Evolutionary conservation across 2,113 vertebrate genomes (phyloP).

Genomic region (Spheniscus mendiculus): DNA sequence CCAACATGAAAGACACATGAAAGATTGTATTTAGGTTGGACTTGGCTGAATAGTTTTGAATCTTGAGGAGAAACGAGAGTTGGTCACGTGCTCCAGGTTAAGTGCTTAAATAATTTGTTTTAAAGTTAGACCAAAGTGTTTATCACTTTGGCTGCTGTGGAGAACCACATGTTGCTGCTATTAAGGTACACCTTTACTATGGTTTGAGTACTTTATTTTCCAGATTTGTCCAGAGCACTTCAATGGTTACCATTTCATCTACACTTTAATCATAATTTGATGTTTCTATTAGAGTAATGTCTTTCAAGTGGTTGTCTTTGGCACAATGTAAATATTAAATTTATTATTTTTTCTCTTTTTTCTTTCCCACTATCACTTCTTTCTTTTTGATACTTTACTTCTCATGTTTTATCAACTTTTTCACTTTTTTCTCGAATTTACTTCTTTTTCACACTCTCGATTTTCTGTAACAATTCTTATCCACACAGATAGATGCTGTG

Average conservation of each 20-base stretch:
- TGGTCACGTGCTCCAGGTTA: neutral
- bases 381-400: constrained; percentile 32
- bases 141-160: neutral
- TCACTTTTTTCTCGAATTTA: constrained; percentile 1
- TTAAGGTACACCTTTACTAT: neutral
- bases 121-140: neutral
- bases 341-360: constrained; percentile 60
- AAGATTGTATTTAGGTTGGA: neutral
- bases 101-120: neutral
- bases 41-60: neutral
- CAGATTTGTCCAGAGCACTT: neutral
- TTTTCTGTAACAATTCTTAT: constrained; percentile 65
- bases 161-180: neutral
- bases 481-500: constrained; percentile 76
- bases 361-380: constrained; percentile 20
- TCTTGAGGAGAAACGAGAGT: neutral
- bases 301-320: constrained; percentile 30
- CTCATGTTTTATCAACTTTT: neutral
- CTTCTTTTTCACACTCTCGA: neutral
- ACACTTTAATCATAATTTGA: neutral
- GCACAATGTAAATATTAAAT: constrained; percentile 46
- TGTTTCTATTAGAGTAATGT: neutral
- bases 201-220: neutral
- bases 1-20: neutral
- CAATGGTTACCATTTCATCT: neutral